A percentile compares a stretch with the other conserved stretches of the same genome.
Conservation (phyloP, 1,140 invertebrate genomes). For the Drosophila truncata region DNA sequence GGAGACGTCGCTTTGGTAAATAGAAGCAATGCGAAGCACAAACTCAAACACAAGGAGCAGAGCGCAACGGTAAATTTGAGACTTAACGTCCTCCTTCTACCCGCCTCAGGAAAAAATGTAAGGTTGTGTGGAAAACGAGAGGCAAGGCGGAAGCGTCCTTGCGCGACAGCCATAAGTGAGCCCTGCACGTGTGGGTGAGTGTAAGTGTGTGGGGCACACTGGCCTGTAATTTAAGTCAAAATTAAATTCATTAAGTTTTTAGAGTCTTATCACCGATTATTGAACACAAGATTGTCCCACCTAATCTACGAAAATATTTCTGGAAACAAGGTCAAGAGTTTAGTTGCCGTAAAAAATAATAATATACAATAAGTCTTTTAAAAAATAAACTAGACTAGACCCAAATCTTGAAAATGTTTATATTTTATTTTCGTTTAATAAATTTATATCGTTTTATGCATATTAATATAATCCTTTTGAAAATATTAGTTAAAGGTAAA, state of each 20-base stretch:
- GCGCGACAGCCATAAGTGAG: conserved; percentile 56
- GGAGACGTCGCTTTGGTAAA: conserved; percentile 56
- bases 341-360: conserved; percentile 9
- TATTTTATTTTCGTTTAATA: background rate
- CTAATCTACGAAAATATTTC: conserved; percentile 23
- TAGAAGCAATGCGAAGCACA: conserved; percentile 65
- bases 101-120: background rate
- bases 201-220: conserved; percentile 3
- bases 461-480: background rate
- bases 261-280: background rate
- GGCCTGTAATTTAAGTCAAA: background rate
- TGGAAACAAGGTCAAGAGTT: conserved; percentile 8
- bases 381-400: background rate
- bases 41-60: conserved; percentile 61
- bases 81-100: conserved; percentile 44
- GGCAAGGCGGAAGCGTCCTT: conserved; percentile 75
- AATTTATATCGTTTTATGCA: background rate
- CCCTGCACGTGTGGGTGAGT: conserved; percentile 11
- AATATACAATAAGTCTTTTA: conserved; percentile 17
- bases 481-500: too few species aligned
- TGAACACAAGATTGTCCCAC: background rate
- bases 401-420: background rate
- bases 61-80: conserved; percentile 70
- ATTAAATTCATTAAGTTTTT: background rate
- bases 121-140: conserved; percentile 27